Conservation (phyloP, 2,888 invertebrate genomes). For the Yponomeuta malinellus region DNA sequence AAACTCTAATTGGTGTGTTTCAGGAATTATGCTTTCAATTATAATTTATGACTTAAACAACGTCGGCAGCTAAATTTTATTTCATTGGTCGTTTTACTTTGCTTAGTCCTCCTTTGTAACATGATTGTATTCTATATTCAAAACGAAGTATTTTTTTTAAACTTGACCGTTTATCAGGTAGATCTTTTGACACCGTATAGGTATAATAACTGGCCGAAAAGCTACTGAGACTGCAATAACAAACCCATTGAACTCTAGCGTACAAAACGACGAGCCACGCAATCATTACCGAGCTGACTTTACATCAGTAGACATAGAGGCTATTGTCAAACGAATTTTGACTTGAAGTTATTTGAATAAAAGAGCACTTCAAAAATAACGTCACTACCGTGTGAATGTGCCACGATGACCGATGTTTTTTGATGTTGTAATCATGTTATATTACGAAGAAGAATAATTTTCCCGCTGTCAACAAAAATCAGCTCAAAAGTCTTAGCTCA, state of each 20-base stretch:
- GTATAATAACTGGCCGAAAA: conserved; percentile 63
- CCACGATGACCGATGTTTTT: conserved; percentile 51
- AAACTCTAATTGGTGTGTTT: too few species aligned
- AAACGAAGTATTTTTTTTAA: neutral
- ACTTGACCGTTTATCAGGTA: neutral
- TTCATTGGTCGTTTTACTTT: too few species aligned
- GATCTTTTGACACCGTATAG: neutral
- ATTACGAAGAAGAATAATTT: neutral
- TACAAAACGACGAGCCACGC: conserved; percentile 27
- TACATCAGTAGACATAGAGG: neutral
- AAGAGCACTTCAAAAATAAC: neutral
- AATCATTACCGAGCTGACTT: neutral
- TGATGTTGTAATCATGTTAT: conserved; percentile 31
- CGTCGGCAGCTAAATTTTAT: too few species aligned
- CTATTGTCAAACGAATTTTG: neutral
- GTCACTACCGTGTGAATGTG: conserved; percentile 69
- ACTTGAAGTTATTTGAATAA: neutral
- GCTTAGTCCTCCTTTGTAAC: neutral
- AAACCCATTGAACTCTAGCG: conserved; percentile 75
- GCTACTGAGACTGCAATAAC: conserved; percentile 72
- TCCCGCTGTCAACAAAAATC: too few species aligned
- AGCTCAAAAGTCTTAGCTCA: too few species aligned
- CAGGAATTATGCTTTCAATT: too few species aligned
- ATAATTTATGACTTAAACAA: too few species aligned
- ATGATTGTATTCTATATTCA: neutral